Percentiles rank a stretch among this genome's conserved stretches.
phyloP scores from a whole-genome alignment of 2,888 invertebrate species.

The Lochmaea crataegi region DNA sequence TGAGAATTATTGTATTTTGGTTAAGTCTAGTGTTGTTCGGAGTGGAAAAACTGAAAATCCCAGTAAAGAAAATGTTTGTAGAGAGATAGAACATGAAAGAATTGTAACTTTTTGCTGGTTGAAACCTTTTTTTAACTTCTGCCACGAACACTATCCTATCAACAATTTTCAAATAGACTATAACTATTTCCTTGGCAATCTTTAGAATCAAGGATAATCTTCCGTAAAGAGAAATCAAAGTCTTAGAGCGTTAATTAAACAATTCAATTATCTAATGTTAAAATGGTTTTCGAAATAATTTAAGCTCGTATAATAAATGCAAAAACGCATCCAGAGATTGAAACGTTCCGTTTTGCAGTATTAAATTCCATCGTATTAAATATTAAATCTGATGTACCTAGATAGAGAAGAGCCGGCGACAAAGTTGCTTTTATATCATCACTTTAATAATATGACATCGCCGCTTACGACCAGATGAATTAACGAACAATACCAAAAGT shows the following conservation, averaged over 20 bases:
- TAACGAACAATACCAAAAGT: slow-evolving; percentile 35
- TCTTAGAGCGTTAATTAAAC: background rate
- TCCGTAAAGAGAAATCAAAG: too few relatives aligned
- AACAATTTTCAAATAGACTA: too few relatives aligned
- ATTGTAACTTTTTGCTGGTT: too few relatives aligned
- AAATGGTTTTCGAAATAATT: background rate
- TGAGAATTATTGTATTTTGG: too few relatives aligned
- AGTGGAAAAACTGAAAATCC: too few relatives aligned
- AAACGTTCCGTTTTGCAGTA: background rate
- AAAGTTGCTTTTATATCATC: slow-evolving; percentile 23
- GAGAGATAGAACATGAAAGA: too few relatives aligned
- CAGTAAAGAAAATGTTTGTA: too few relatives aligned
- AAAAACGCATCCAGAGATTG: slow-evolving; percentile 6
- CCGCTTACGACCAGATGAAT: slow-evolving; percentile 28
- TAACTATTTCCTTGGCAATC: too few relatives aligned
- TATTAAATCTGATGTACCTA: slow-evolving; percentile 19
- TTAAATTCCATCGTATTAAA: slow-evolving; percentile 17
- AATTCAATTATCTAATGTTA: background rate
- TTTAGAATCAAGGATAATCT: too few relatives aligned
- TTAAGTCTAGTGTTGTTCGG: too few relatives aligned
- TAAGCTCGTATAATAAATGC: background rate
- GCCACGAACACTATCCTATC: too few relatives aligned
- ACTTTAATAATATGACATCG: slow-evolving; percentile 30
- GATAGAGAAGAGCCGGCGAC: slow-evolving; percentile 6
- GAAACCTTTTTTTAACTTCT: too few relatives aligned